Evolutionary conservation across 2,888 invertebrate species (phyloP).

Genomic region (Drosophila melanocephala): DNA sequence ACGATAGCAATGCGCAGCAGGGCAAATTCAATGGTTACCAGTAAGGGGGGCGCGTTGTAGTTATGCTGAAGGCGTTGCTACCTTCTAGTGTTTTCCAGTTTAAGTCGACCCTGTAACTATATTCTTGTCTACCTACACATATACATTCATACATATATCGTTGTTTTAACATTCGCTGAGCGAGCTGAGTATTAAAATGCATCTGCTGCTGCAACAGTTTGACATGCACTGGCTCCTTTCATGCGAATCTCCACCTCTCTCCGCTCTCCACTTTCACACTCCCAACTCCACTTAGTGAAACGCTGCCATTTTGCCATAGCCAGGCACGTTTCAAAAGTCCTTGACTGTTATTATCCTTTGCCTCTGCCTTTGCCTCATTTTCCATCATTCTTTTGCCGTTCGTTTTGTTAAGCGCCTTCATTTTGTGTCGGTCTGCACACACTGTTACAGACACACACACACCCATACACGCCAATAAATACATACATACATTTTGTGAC

Average conservation of each 20-base stretch:
- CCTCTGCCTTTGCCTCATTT: slow-evolving; percentile 15
- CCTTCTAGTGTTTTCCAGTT: slow-evolving; percentile 54
- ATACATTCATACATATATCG: slow-evolving; percentile 31
- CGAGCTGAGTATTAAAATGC: slow-evolving; percentile 64
- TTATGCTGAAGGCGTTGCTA: slow-evolving; percentile 31
- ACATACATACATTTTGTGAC: slow-evolving; percentile 45
- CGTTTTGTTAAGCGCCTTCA: slow-evolving; percentile 82
- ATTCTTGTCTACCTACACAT: slow-evolving; percentile 59
- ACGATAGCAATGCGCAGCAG: slow-evolving; percentile 80
- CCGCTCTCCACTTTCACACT: background rate
- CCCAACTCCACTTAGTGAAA: slow-evolving; percentile 26
- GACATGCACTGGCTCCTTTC: slow-evolving; percentile 42
- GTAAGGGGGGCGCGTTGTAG: slow-evolving; percentile 49
- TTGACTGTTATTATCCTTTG: slow-evolving; percentile 20
- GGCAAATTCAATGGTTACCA: slow-evolving; percentile 83
- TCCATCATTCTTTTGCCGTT: slow-evolving; percentile 55
- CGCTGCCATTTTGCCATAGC: slow-evolving; percentile 79
- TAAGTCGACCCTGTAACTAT: slow-evolving; percentile 69
- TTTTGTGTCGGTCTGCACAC: slow-evolving; percentile 80
- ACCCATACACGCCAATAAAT: slow-evolving; percentile 22
- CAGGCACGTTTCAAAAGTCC: slow-evolving; percentile 55
- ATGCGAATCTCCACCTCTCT: slow-evolving; percentile 7
- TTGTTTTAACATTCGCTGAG: slow-evolving; percentile 46
- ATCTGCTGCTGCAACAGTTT: slow-evolving; percentile 40
- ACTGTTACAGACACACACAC: slow-evolving; percentile 56